Evolutionary conservation across 1,140 invertebrate genomes (phyloP).

Genomic region (Philopotamus ludificatus): DNA sequence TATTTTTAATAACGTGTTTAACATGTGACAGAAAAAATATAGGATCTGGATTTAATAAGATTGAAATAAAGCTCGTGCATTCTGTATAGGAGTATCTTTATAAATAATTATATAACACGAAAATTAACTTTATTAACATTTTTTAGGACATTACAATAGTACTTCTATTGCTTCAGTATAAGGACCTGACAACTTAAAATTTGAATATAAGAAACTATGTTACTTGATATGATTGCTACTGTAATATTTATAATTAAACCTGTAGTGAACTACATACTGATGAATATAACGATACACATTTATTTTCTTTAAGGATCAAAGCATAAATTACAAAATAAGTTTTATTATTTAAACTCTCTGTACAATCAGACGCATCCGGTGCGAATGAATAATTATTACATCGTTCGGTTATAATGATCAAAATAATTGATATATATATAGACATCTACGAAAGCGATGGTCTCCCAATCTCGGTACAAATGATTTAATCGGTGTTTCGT

Average conservation of each 20-base stretch:
- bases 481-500: too few species aligned
- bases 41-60: too few species aligned
- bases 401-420: too few species aligned
- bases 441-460: too few species aligned
- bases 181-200: slow-evolving; percentile 23
- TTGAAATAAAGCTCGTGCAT: too few species aligned
- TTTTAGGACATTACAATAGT: slow-evolving; percentile 33
- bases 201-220: slow-evolving; percentile 25
- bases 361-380: too few species aligned
- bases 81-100: too few species aligned
- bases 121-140: slow-evolving; percentile 34
- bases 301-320: not conserved
- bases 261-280: slow-evolving; percentile 28
- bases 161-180: slow-evolving; percentile 31
- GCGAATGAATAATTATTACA: too few species aligned
- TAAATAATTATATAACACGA: not conserved
- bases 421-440: too few species aligned
- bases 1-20: too few species aligned
- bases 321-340: not conserved
- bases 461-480: too few species aligned
- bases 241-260: slow-evolving; percentile 23
- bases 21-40: too few species aligned
- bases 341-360: not conserved
- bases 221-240: slow-evolving; percentile 40
- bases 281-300: slow-evolving; percentile 33